A percentile compares a stretch with the other conserved stretches of the same genome.
Conservation (phyloP, 1,140 invertebrate species). For the Nephila pilipes region DNA sequence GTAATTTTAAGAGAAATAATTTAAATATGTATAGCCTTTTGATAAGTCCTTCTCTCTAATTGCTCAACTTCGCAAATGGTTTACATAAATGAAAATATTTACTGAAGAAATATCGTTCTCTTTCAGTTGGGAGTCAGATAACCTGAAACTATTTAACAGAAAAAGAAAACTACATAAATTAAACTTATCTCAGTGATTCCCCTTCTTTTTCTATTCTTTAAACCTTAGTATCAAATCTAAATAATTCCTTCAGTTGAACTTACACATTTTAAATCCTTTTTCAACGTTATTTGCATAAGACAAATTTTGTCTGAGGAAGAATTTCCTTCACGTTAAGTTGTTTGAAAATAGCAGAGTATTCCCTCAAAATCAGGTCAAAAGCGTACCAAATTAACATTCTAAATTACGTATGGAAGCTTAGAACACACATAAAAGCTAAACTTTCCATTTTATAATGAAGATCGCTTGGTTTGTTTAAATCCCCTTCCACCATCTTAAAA, state of each 20-base stretch:
- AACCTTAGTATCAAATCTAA: not conserved
- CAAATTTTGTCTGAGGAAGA: not conserved
- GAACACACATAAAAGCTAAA: not conserved
- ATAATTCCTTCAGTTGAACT: not conserved
- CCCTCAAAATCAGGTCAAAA: not conserved
- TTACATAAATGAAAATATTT: no score
- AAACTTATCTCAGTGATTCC: not conserved
- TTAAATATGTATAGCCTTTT: no score
- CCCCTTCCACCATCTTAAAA: constrained; percentile 7
- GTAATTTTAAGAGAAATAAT: no score
- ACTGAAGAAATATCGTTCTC: no score
- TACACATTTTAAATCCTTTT: not conserved
- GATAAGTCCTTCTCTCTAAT: no score
- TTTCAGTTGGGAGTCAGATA: no score
- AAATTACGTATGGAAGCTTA: constrained; percentile 16
- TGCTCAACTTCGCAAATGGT: no score
- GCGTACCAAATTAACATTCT: constrained; percentile 30
- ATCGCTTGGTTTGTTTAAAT: constrained; percentile 46
- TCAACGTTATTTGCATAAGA: constrained; percentile 2
- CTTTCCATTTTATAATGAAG: constrained; percentile 51
- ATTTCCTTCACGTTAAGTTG: not conserved
- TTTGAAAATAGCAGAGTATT: not conserved
- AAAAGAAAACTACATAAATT: not conserved
- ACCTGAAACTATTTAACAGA: no score
- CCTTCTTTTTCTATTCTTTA: not conserved